A percentile compares a stretch with the other conserved stretches of the same genome.
Conservation (phyloP, 1,140 invertebrate species). For the Melipona quadrifasciata region DNA sequence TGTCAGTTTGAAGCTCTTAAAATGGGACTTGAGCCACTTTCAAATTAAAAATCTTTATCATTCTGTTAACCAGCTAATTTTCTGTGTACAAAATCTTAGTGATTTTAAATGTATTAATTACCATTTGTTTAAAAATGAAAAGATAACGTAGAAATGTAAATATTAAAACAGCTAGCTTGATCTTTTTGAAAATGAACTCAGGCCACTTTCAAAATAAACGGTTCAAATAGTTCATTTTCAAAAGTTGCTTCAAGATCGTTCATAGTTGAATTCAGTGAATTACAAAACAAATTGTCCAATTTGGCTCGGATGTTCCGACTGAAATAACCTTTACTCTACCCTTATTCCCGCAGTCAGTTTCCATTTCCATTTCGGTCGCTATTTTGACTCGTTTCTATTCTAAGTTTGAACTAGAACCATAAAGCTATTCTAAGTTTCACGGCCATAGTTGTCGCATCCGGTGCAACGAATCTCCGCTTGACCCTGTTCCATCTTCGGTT, state of each 20-base stretch:
- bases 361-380: slow-evolving; percentile 10
- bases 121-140: no score
- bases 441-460: slow-evolving; percentile 3
- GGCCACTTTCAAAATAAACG: no score
- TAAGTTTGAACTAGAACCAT: slow-evolving; percentile 28
- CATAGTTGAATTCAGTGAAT: neutral
- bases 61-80: no score
- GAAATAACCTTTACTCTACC: neutral
- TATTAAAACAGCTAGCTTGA: no score
- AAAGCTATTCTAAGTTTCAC: slow-evolving; percentile 63
- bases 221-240: neutral
- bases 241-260: neutral
- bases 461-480: slow-evolving; percentile 34
- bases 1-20: no score
- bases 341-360: neutral
- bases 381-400: slow-evolving; percentile 25
- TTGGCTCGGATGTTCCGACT: neutral
- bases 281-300: neutral
- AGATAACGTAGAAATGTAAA: no score
- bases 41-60: no score
- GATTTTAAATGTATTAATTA: no score
- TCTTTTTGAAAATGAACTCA: no score
- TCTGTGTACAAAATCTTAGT: no score
- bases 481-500: slow-evolving; percentile 63
- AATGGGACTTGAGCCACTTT: no score